Evolutionary conservation across 2,113 vertebrate genomes (phyloP), one percentile per base, ranked within the genome.

Genomic region (Brachyhypopomus gauderio): DNA sequence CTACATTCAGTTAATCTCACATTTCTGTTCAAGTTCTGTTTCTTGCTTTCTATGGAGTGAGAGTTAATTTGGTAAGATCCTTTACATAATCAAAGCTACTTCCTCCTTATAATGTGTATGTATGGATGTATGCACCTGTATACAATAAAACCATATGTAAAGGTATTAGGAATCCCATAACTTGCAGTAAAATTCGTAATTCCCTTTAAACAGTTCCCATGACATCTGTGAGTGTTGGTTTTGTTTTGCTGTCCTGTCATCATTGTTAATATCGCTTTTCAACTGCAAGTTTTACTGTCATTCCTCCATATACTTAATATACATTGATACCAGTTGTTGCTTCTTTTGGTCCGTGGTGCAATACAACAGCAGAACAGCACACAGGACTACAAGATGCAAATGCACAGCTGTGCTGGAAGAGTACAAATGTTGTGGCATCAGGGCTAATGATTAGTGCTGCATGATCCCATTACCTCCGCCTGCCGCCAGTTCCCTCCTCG

Each of bases 41-140:
- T 80, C 70, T 72, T 83, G 84, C 84, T 83, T 72, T 83, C 77
- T 77, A 34, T 66, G 84, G 80, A 83, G 41, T 67, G 66, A 64
- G 27, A 72, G 36, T 83, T 41, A 16, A 76, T 83, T 69, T 76
- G 84, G 84, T 83, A 85, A 85, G 84, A 79, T 60, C 27, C 41
- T 80, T 73, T 72, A 75, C 8, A 9, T 48, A 64, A 67, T 76
- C 11, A 56, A 45, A 36, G 3, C 22, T 34, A 63, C 20, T 72
- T 80, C 14, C 11, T 27, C n/a, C 74, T 73, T 74, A 69, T 5
- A 69, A 70, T 22, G 19, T 70, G 45, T 52, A 3, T 52, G 45
- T 52, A 52, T 52, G 45, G 14, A 52, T 52, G 45, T 52, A 52
- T 52, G 45, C 45, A 52, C 45, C 45, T 52, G 45, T 52, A 52